Evolutionary conservation across 2,797 vertebrate genomes (phyloP), one percentile per base, ranked within the genome.

Genomic region (Hydrophis major): DNA sequence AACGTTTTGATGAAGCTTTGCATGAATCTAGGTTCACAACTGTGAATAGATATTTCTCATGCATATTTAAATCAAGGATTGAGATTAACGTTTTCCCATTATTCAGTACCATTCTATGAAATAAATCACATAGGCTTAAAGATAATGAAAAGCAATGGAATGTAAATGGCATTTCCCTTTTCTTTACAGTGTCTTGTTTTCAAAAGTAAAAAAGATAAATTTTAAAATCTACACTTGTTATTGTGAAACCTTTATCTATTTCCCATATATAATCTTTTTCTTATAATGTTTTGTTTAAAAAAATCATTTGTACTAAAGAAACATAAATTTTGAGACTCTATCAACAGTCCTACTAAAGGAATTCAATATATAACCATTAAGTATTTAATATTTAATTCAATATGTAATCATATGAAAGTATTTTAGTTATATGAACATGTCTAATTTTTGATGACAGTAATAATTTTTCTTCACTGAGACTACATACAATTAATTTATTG

Each of bases 371-470:
- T 61, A 61, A 27, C 27, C 60, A 61, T 61, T 11, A 27, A 61
- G 6, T 61, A 61, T 61, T 27, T 61, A 53, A 7, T 53, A 53
- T 53, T 55, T 55, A 93, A 7, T 95, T 63, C 61, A 63, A 28
- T 28, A 63, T n/a, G 63, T 90, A 95, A 96, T 95, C 95, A 96
- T 96, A 95, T 53, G 6, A 7, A 92, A 94, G 95, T 94, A 96
- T 95, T 96, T 95, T 95, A 95, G 92, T 95, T 94, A 95, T 66
- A 69, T 0, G 0, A 94, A 92, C 87, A 94, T 92, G 94, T 94
- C 94, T 93, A 93, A 88, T 92, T 60, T 97, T 96, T 96, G 91
- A 95, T 91, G 50, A 0, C 88, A 94, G 95, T 97, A 97, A 95
- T 95, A 96, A 93, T 96, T 95, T 96, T 96, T 87, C 91, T 95